phyloP scores from a whole-genome alignment of 1,140 invertebrate species.

The Drosophila hydei region DNA sequence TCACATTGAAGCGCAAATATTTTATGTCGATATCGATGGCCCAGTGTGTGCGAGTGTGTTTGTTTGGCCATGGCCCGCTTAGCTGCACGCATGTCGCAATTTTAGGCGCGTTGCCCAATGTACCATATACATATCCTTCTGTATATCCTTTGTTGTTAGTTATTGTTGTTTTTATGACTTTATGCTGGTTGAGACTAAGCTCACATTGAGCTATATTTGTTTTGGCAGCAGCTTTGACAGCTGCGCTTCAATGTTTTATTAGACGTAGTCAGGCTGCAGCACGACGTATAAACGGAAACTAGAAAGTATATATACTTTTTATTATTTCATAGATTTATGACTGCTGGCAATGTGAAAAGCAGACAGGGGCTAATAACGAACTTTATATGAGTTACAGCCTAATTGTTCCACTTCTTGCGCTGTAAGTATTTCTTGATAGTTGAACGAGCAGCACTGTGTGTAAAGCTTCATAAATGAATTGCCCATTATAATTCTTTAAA shows the following conservation, averaged over 20 bases:
- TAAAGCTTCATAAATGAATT: too few species aligned
- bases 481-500: too few species aligned
- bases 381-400: not conserved
- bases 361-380: not conserved
- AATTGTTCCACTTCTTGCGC: not conserved
- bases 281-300: conserved; percentile 2
- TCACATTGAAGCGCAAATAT: conserved; percentile 66
- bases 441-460: too few species aligned
- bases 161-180: conserved; percentile 62
- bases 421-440: not conserved
- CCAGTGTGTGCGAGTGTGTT: conserved; percentile 4
- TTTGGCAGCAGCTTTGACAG: conserved; percentile 35
- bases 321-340: conserved; percentile 17
- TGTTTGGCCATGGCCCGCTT: conserved; percentile 58
- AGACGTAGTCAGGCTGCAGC: not conserved
- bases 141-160: conserved; percentile 27
- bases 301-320: not conserved
- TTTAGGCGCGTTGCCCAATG: conserved; percentile 55
- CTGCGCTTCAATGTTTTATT: conserved; percentile 46
- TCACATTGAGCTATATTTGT: conserved; percentile 43
- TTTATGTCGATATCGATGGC: conserved; percentile 45
- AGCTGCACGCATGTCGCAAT: conserved; percentile 39
- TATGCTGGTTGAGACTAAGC: conserved; percentile 32
- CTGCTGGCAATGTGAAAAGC: not conserved
- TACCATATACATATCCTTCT: conserved; percentile 37